Evolutionary conservation across 2,797 vertebrate species (phyloP).

Genomic region (Micromesistius poutassou): DNA sequence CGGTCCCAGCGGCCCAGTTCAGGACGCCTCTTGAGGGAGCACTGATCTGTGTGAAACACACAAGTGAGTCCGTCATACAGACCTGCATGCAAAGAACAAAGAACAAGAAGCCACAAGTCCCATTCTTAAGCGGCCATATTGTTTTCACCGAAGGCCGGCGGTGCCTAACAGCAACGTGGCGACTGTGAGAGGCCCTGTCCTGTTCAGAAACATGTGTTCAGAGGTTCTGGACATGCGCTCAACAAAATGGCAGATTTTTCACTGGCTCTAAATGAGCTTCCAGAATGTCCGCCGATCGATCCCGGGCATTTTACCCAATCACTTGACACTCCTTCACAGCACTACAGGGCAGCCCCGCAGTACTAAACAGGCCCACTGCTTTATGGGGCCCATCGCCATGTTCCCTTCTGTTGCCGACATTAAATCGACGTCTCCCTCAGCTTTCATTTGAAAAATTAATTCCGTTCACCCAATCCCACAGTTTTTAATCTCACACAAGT

Average conservation of each 20-base stretch:
- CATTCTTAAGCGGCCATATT: conserved; percentile 5
- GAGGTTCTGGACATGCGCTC: neutral
- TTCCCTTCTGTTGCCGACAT: neutral
- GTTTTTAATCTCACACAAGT: conserved; percentile 1
- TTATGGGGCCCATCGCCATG: neutral
- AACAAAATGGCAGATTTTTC: neutral
- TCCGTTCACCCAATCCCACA: neutral
- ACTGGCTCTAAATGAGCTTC: neutral
- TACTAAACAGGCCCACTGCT: neutral
- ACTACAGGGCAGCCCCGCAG: neutral
- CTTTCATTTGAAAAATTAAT: neutral
- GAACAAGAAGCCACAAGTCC: conserved; percentile 9
- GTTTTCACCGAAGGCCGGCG: neutral
- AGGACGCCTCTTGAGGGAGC: conserved; percentile 5
- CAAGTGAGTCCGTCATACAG: conserved; percentile 19
- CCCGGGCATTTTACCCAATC: neutral
- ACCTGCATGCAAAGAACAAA: conserved; percentile 21
- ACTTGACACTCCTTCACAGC: neutral
- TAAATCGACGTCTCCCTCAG: neutral
- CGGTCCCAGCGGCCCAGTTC: neutral
- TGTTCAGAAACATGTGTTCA: too few relatives aligned
- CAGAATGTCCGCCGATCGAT: neutral
- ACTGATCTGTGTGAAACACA: conserved; percentile 24
- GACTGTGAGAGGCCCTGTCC: neutral
- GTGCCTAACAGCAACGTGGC: neutral